Base-by-base conservation (phyloP, 2,888 invertebrate species). In the Acrocyrtus sp. region DNA sequence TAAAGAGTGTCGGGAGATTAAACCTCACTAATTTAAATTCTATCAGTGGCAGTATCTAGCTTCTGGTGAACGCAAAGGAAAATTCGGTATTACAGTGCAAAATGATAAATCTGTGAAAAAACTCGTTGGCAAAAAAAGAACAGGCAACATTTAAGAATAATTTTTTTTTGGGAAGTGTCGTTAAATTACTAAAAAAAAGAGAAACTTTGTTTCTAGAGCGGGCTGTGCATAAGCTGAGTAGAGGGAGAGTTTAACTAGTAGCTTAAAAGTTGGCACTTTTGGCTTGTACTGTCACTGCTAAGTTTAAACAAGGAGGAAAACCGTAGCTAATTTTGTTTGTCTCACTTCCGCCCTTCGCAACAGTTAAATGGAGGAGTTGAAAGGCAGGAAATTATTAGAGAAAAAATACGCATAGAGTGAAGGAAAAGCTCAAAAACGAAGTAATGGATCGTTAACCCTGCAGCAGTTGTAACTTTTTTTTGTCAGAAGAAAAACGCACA, bases 31-130 rank as follows among this genome's bases (percentile, higher is more conserved):
- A 41, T 73, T 62, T 51, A 22, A 66, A 50, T 60, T 53, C 48
- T 78, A 78, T 78, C 75, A 72, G 68, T 75, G 74, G 75, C 78
- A 74, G 67, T 63, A 78, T 78, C 78, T 74, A 54, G 75, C 78
- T 78, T 65, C 78, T 75, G 78, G 54, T 54, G 66, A 68, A 72
- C 72, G 74, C 72, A 17, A 41, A n/a, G 41, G 15, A 41, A 41
- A 4, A 41, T 17, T 8, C 2, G 15, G 6, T 34, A 6, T 34
- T 12, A 34, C 12, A 34, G 34, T 12, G 12, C 34, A 34, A 34
- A 12, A 12, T 34, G n/a, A n/a, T n/a, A n/a, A n/a, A n/a, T n/a
- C n/a, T n/a, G n/a, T n/a, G n/a, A n/a, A n/a, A n/a, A n/a, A n/a
- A n/a, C n/a, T n/a, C n/a, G n/a, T n/a, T n/a, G n/a, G n/a, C n/a